phyloP scores from a whole-genome alignment of 2,113 vertebrate genomes.

The Empidonax alnorum region DNA sequence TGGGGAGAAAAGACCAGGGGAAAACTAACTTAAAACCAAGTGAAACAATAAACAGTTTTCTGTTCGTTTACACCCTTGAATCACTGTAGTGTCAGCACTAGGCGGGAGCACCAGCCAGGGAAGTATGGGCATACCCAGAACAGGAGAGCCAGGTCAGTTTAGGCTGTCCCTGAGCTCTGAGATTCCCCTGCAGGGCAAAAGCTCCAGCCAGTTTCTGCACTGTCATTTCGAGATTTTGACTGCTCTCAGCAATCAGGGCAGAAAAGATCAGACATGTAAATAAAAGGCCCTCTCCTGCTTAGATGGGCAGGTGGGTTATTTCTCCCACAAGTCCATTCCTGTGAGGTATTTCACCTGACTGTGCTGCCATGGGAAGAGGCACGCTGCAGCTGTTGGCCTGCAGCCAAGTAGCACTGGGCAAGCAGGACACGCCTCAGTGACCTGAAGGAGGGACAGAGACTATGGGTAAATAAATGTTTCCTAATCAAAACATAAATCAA shows the following conservation, averaged over 20 bases:
- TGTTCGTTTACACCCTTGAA: neutral
- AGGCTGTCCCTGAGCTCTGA: neutral
- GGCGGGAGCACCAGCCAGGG: neutral
- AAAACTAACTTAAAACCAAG: neutral
- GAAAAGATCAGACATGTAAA: neutral
- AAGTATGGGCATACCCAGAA: neutral
- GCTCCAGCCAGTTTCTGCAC: neutral
- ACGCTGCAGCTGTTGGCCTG: neutral
- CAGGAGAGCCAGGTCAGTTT: neutral
- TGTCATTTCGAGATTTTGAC: neutral
- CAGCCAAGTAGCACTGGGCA: neutral
- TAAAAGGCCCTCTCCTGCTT: neutral
- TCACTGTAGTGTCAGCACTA: neutral
- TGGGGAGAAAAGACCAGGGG: neutral
- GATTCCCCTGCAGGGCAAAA: neutral
- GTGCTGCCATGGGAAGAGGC: neutral
- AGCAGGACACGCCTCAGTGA: neutral
- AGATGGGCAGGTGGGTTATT: neutral
- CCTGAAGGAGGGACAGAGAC: neutral
- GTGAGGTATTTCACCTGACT: neutral
- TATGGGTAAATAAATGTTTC: neutral
- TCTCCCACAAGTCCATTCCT: neutral
- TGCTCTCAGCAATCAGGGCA: neutral
- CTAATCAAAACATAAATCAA: neutral
- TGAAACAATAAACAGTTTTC: neutral